These are phyloP conservation scores for Meteorus cinctellus DNA, from an alignment of 2,888 invertebrate species.

Conservation along the genomic window DNA sequence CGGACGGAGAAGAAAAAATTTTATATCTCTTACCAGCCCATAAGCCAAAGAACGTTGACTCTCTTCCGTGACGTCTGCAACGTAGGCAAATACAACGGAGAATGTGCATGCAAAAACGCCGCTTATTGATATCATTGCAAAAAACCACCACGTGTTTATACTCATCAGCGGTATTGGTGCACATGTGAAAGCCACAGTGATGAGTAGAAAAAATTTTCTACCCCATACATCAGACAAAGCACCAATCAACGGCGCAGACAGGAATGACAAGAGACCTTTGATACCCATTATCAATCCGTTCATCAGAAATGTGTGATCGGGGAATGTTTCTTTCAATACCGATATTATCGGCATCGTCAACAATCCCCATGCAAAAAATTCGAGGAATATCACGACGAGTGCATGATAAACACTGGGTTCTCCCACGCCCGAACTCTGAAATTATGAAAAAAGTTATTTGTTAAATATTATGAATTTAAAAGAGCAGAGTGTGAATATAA, in stretches of 20 bases:
- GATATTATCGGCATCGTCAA: conserved; percentile 97
- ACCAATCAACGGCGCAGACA: conserved; percentile 97
- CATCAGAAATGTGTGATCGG: conserved; percentile 99
- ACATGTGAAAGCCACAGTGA: conserved; percentile 99
- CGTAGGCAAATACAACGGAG: conserved; percentile 99
- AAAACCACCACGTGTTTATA: conserved; percentile 99
- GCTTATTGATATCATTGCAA: conserved; percentile 98
- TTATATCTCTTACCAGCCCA: conserved; percentile 82
- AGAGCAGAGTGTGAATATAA: no score
- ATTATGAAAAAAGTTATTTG: conserved; percentile 57
- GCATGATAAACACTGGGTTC: conserved; percentile 99
- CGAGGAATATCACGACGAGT: conserved; percentile 98
- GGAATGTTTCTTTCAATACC: conserved; percentile 97
- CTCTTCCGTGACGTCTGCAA: conserved; percentile 98
- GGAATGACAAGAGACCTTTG: conserved; percentile 97
- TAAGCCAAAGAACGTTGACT: conserved; percentile 96
- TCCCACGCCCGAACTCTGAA: conserved; percentile 89
- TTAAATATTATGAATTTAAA: not conserved
- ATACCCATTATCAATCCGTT: conserved; percentile 99
- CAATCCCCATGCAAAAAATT: conserved; percentile 99
- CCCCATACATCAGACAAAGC: conserved; percentile 99
- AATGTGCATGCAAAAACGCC: conserved; percentile 99
- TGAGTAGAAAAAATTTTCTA: conserved; percentile 95
- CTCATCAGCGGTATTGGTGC: conserved; percentile 99
- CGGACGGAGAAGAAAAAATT: conserved; percentile 7